Conservation (phyloP, 2,888 invertebrate species). For the Drosophila buzzatii region DNA sequence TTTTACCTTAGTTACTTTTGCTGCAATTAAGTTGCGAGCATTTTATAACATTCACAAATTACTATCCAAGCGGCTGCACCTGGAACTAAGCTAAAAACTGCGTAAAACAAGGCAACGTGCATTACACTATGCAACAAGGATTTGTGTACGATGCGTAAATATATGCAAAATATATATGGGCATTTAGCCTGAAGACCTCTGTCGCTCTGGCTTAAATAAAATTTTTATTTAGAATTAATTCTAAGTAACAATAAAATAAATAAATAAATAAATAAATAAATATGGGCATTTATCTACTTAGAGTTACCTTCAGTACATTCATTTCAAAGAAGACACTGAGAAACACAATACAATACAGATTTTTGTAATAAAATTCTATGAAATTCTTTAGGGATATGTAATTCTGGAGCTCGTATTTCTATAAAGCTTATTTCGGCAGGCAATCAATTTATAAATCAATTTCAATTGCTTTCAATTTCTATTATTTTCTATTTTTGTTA, state of each 20-base stretch:
- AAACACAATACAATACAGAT: too few relatives aligned
- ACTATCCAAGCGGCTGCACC: conserved; percentile 34
- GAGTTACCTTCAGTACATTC: background rate
- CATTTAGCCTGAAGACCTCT: too few relatives aligned
- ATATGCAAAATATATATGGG: background rate
- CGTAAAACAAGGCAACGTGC: conserved; percentile 2
- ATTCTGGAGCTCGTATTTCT: background rate
- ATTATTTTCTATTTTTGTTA: background rate
- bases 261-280: too few relatives aligned
- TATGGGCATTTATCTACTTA: background rate
- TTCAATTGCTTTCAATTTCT: conserved; percentile 4
- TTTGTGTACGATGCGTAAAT: background rate
- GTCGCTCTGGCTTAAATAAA: too few relatives aligned
- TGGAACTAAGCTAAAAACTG: conserved; percentile 25
- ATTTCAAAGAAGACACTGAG: background rate
- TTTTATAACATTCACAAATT: conserved; percentile 42
- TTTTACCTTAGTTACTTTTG: conserved; percentile 34
- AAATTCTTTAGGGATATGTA: too few relatives aligned
- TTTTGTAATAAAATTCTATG: too few relatives aligned
- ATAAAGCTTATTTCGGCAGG: background rate
- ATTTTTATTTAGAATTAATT: too few relatives aligned
- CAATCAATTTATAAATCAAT: background rate
- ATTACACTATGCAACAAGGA: conserved; percentile 22
- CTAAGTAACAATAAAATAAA: too few relatives aligned
- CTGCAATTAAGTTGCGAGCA: conserved; percentile 36